These are phyloP conservation scores for Eugnorisma glareosa DNA, from an alignment of 2,888 invertebrate species.

Conservation along the genomic window DNA sequence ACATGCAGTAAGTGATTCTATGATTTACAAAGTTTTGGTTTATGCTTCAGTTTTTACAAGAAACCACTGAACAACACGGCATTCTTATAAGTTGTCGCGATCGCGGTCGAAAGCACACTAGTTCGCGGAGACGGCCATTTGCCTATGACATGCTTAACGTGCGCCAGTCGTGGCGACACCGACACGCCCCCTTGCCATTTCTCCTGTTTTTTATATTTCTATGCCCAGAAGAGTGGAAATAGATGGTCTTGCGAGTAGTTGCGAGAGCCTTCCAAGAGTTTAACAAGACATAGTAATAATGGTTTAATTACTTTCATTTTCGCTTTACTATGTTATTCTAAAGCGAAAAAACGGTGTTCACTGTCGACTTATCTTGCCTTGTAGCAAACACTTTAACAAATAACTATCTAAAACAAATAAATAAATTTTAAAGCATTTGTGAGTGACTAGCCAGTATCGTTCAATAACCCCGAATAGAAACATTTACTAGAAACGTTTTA, in stretches of 20 bases:
- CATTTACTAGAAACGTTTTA: not conserved
- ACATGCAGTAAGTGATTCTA: too few relatives aligned
- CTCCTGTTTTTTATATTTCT: too few relatives aligned
- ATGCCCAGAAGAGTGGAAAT: not conserved
- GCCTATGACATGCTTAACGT: too few relatives aligned
- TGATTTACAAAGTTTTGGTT: too few relatives aligned
- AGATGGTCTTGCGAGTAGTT: not conserved
- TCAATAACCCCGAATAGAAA: conserved; percentile 1
- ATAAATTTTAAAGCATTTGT: not conserved
- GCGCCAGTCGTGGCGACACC: too few relatives aligned
- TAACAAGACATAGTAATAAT: not conserved
- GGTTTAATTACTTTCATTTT: not conserved
- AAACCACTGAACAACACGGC: too few relatives aligned
- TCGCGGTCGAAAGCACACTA: too few relatives aligned
- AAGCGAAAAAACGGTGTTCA: not conserved
- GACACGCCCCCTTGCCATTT: too few relatives aligned
- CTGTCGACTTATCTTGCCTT: not conserved
- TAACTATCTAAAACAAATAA: conserved; percentile 4
- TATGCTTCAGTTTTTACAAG: too few relatives aligned
- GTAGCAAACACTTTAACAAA: not conserved
- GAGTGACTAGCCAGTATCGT: conserved; percentile 10
- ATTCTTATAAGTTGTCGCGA: too few relatives aligned
- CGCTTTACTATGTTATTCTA: not conserved
- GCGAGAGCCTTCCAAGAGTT: not conserved
- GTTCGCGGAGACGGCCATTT: too few relatives aligned